Conservation (phyloP, 2,888 invertebrate species). For the Athalia circularis region DNA sequence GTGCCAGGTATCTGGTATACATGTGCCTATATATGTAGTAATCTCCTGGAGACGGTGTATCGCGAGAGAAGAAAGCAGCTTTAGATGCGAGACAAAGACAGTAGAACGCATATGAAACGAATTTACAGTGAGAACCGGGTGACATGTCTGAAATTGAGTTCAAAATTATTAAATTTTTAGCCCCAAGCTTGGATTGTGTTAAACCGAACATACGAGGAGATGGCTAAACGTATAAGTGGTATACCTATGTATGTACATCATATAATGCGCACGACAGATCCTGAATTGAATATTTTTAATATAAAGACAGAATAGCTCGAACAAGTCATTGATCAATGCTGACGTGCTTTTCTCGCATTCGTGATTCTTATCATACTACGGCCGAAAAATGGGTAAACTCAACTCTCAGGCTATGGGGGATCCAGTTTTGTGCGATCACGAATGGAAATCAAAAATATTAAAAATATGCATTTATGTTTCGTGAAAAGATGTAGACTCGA, state of each 20-base stretch:
- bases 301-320: constrained; percentile 43
- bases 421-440: too few relatives aligned
- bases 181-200: constrained; percentile 31
- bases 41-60: constrained; percentile 5
- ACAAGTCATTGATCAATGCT: too few relatives aligned
- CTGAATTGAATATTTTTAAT: constrained; percentile 59
- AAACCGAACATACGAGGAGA: constrained; percentile 1
- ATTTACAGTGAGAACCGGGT: constrained; percentile 14
- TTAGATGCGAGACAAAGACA: background rate
- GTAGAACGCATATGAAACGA: background rate
- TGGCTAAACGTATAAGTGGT: constrained; percentile 1
- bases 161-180: constrained; percentile 27
- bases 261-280: constrained; percentile 24
- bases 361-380: too few relatives aligned
- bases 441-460: too few relatives aligned
- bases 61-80: background rate
- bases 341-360: too few relatives aligned
- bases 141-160: constrained; percentile 29
- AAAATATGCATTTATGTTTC: too few relatives aligned
- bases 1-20: too few relatives aligned
- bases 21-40: constrained; percentile 1
- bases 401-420: too few relatives aligned
- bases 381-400: too few relatives aligned
- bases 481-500: too few relatives aligned
- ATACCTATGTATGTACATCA: constrained; percentile 5